These are phyloP conservation scores for Onychomys torridus DNA, from an alignment of 2,797 vertebrate genomes.

Conservation along the genomic window DNA sequence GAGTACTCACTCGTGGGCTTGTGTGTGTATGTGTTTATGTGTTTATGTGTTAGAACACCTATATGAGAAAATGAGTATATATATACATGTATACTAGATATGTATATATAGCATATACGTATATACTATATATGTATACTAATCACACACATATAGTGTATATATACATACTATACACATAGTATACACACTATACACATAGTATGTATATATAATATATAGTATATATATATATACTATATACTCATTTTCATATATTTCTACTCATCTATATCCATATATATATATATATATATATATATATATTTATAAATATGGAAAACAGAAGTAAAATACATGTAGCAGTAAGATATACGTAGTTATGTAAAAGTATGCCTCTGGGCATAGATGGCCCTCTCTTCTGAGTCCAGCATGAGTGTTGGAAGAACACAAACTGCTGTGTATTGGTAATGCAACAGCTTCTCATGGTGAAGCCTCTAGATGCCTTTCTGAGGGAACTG, in stretches of 20 bases:
- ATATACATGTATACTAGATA: no score
- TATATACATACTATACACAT: no score
- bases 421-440: neutral
- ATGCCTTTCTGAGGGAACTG: neutral
- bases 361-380: neutral
- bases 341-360: neutral
- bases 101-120: no score
- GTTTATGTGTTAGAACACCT: neutral
- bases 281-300: no score
- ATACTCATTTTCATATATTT: neutral
- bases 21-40: neutral
- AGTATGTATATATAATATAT: neutral
- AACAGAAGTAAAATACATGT: neutral
- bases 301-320: neutral
- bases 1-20: neutral
- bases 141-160: no score
- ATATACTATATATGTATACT: no score
- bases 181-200: no score
- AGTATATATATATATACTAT: neutral
- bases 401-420: neutral
- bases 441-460: rapidly evolving
- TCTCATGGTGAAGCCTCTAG: neutral
- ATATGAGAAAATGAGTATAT: neutral
- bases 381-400: neutral
- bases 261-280: no score